These are phyloP conservation scores for Schizaphis graminum DNA, from an alignment of 2,888 invertebrate genomes.

Conservation along the genomic window DNA sequence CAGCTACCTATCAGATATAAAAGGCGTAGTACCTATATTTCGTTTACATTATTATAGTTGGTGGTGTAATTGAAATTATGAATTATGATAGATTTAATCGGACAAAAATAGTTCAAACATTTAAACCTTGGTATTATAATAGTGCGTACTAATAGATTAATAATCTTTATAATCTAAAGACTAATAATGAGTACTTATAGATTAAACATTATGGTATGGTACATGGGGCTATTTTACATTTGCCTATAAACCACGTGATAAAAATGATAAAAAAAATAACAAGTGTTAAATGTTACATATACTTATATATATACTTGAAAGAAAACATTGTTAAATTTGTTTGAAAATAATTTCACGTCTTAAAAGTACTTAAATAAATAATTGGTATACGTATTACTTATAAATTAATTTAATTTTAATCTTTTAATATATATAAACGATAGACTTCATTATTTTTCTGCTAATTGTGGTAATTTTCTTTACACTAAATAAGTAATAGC, in stretches of 20 bases:
- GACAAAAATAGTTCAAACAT: neutral
- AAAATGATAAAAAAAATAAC: neutral
- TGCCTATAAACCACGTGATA: neutral
- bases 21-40: neutral
- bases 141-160: neutral
- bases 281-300: neutral
- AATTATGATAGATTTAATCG: neutral
- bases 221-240: neutral
- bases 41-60: neutral
- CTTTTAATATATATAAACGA: neutral
- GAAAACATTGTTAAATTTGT: neutral
- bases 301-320: neutral
- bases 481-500: neutral
- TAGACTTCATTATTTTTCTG: neutral
- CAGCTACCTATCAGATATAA: neutral
- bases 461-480: neutral
- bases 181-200: neutral
- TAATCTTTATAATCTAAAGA: too few species aligned
- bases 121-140: neutral
- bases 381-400: neutral
- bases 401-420: neutral
- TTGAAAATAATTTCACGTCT: neutral
- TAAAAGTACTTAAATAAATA: neutral
- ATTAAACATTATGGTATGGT: neutral
- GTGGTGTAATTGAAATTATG: neutral